Evolutionary conservation across 2,797 vertebrate genomes (phyloP).

Genomic region (Channallabes apus): DNA sequence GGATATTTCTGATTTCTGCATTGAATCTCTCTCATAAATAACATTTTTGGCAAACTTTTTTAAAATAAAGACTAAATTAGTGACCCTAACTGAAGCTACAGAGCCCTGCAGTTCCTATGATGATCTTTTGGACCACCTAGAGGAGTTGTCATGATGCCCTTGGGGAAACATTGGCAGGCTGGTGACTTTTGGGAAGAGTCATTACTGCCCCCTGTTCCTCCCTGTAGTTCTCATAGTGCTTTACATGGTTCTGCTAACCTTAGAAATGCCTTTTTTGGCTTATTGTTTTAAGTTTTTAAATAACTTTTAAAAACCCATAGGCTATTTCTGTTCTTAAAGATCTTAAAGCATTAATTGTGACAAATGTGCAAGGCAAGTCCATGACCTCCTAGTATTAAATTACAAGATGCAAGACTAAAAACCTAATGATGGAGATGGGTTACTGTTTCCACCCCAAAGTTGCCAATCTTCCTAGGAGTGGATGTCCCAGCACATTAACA

Average conservation of each 20-base stretch:
- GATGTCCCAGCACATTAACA: background rate
- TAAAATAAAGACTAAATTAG: background rate
- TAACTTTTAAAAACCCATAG: background rate
- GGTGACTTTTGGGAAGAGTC: background rate
- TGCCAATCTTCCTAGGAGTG: background rate
- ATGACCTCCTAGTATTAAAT: background rate
- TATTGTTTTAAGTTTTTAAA: background rate
- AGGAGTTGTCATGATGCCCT: background rate
- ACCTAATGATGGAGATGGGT: background rate
- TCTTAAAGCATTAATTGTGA: background rate
- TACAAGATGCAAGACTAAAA: background rate
- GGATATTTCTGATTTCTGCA: background rate
- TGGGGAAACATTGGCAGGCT: background rate
- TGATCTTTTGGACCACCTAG: background rate
- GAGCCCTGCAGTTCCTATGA: background rate
- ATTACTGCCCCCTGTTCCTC: background rate
- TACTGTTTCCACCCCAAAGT: background rate
- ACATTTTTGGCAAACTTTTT: background rate
- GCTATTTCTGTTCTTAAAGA: background rate
- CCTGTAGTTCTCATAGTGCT: background rate
- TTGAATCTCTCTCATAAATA: background rate
- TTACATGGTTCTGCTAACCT: background rate
- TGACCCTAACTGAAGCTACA: background rate
- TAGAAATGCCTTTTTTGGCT: background rate
- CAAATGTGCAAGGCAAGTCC: background rate